phyloP scores from a whole-genome alignment of 1,140 invertebrate species.

The Drosophila miranda region DNA sequence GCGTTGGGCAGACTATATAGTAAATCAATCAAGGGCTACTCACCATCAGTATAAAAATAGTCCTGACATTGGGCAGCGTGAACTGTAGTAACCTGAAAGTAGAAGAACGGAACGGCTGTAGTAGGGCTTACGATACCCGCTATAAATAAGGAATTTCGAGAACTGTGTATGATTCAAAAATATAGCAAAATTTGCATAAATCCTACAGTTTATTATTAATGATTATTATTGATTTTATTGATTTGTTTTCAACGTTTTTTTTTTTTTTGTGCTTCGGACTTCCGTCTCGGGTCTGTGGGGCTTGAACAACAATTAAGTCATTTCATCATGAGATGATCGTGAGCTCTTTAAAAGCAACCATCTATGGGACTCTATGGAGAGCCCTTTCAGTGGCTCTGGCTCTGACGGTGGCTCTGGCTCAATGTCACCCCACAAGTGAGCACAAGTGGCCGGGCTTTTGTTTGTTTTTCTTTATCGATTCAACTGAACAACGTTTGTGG shows the following conservation, averaged over 20 bases:
- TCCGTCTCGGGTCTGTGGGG: constrained; percentile 41
- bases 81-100: constrained; percentile 81
- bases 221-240: constrained; percentile 67
- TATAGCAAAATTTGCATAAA: constrained; percentile 62
- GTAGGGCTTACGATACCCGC: constrained; percentile 55
- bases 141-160: constrained; percentile 50
- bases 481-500: constrained; percentile 22
- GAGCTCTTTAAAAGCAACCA: constrained; percentile 48
- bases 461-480: constrained; percentile 50
- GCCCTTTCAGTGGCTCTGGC: constrained; percentile 36
- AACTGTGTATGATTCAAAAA: constrained; percentile 30
- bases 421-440: constrained; percentile 51
- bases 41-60: constrained; percentile 78
- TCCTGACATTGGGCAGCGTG: constrained; percentile 79
- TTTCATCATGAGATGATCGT: constrained; percentile 58
- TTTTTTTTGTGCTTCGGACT: constrained; percentile 40
- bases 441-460: constrained; percentile 41
- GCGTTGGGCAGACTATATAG: neutral
- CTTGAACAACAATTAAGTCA: constrained; percentile 66
- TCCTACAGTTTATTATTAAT: constrained; percentile 69
- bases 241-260: constrained; percentile 57
- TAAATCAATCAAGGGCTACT: constrained; percentile 52
- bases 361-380: constrained; percentile 16
- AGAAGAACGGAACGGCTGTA: constrained; percentile 16
- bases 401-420: constrained; percentile 50